Evolutionary conservation across 2,888 invertebrate species (phyloP).

Genomic region (Bursaphelenchus okinawaensis): DNA sequence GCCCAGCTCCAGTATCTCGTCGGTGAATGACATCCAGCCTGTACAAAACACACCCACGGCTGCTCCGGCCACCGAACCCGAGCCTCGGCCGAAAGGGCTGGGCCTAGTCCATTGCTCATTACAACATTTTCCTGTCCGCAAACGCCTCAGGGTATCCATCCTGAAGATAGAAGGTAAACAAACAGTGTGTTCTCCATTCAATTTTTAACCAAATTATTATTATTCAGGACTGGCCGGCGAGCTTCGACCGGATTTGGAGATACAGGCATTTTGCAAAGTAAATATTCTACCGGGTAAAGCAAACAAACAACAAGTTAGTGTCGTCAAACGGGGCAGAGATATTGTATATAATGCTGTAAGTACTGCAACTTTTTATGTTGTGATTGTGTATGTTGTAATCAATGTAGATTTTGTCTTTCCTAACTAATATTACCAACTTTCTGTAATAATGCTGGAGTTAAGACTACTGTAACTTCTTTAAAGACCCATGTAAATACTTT

Average conservation of each 20-base stretch:
- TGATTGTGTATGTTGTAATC: too few relatives aligned
- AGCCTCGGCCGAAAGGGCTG: slow-evolving; percentile 46
- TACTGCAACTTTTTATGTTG: too few relatives aligned
- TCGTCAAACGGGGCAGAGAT: slow-evolving; percentile 58
- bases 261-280: slow-evolving; percentile 59
- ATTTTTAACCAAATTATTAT: too few relatives aligned
- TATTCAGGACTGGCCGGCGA: slow-evolving; percentile 57
- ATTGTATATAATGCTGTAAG: slow-evolving; percentile 59
- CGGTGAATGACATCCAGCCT: neutral
- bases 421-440: too few relatives aligned
- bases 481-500: too few relatives aligned
- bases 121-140: slow-evolving; percentile 59
- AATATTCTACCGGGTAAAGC: slow-evolving; percentile 60
- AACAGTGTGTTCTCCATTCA: too few relatives aligned
- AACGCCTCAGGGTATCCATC: slow-evolving; percentile 58
- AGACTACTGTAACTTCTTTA: too few relatives aligned
- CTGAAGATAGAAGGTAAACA: slow-evolving; percentile 50
- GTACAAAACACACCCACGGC: slow-evolving; percentile 1
- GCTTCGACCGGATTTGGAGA: slow-evolving; percentile 55
- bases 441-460: too few relatives aligned
- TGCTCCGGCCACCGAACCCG: slow-evolving; percentile 22
- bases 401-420: too few relatives aligned
- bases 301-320: slow-evolving; percentile 58
- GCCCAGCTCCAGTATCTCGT: neutral
- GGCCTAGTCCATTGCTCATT: slow-evolving; percentile 58